These are phyloP conservation scores for Channa maculata DNA, from an alignment of 2,113 vertebrate genomes.

Conservation along the genomic window DNA sequence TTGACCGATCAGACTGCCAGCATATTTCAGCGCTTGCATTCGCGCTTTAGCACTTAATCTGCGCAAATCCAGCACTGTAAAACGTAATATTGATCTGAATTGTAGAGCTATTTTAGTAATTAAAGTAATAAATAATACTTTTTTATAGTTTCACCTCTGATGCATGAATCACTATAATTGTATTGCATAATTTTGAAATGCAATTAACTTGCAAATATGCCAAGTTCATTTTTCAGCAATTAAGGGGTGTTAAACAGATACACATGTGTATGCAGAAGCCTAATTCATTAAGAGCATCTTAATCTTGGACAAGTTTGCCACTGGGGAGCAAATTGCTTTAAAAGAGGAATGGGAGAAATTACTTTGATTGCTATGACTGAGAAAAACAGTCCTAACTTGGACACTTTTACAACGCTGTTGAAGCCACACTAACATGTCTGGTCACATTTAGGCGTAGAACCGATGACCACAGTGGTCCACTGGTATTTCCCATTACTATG, in stretches of 20 bases:
- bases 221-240: no score
- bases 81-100: no score
- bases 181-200: no score
- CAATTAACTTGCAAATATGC: no score
- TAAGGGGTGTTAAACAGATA: neutral
- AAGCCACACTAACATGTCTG: neutral
- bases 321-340: neutral
- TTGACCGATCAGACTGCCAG: no score
- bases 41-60: no score
- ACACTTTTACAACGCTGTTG: neutral
- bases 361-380: constrained; percentile 15
- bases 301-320: neutral
- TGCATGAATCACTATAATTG: no score
- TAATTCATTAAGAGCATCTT: neutral
- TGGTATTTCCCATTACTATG: constrained; percentile 18
- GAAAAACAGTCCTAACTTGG: neutral
- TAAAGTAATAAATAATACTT: no score
- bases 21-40: no score
- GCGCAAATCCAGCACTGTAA: no score
- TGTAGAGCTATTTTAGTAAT: no score
- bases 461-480: neutral
- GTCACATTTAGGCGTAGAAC: neutral
- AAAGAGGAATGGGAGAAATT: neutral
- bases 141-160: no score
- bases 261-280: neutral